These are phyloP conservation scores for Trigoniulus corallinus DNA, from an alignment of 1,140 invertebrate species.

Conservation along the genomic window DNA sequence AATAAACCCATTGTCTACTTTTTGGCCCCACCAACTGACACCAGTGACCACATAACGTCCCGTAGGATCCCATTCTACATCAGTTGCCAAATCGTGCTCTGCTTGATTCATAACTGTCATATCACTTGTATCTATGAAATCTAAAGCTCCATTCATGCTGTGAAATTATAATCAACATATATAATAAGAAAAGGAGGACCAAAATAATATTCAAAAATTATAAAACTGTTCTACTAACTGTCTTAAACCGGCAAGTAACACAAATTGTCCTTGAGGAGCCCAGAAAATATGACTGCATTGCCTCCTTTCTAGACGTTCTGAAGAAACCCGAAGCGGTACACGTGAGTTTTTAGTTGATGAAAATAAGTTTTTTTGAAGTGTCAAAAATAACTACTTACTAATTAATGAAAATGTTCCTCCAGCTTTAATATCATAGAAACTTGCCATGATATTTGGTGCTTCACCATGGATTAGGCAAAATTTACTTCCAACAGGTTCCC, in stretches of 20 bases:
- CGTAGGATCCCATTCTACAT: constrained; percentile 98
- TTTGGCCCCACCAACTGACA: constrained; percentile 88
- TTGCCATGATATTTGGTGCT: constrained; percentile 67
- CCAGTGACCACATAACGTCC: constrained; percentile 91
- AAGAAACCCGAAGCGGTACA: too few species aligned
- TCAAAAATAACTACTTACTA: constrained; percentile 36
- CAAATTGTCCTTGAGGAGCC: constrained; percentile 89
- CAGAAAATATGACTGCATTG: constrained; percentile 89
- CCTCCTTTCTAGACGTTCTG: constrained; percentile 74
- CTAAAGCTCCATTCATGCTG: constrained; percentile 70
- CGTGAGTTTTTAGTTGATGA: neutral
- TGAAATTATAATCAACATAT: constrained; percentile 6
- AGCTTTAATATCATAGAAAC: constrained; percentile 80
- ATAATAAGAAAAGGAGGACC: constrained; percentile 1
- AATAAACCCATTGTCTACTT: constrained; percentile 90
- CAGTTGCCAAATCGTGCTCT: constrained; percentile 86
- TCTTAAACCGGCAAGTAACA: constrained; percentile 71
- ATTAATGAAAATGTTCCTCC: constrained; percentile 70
- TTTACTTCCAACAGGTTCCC: constrained; percentile 92
- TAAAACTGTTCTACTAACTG: constrained; percentile 19
- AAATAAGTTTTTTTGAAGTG: constrained; percentile 5
- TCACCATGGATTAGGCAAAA: constrained; percentile 95
- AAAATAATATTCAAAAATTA: neutral
- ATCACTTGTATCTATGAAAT: constrained; percentile 87
- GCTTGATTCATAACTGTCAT: constrained; percentile 83